phyloP scores from a whole-genome alignment of 2,113 vertebrate genomes.

The Lontra canadensis region DNA sequence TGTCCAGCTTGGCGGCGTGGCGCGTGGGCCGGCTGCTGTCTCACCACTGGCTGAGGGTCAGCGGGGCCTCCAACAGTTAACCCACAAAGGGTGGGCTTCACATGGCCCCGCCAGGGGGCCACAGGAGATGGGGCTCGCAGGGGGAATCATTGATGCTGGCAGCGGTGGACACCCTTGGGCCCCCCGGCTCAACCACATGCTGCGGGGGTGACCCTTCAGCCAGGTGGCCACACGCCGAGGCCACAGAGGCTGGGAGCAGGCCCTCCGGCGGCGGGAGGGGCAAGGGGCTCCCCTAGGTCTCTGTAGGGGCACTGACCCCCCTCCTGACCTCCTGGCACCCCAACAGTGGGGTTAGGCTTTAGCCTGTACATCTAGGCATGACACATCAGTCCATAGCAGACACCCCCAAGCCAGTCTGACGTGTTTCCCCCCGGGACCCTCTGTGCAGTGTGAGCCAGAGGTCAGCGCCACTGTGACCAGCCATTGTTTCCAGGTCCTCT shows the following conservation, averaged over 20 bases:
- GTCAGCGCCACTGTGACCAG: not conserved
- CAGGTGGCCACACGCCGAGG: fast-evolving
- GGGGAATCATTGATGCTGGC: not conserved
- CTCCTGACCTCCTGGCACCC: not conserved
- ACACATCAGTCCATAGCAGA: not conserved
- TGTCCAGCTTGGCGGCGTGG: not conserved
- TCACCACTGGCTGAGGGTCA: not conserved
- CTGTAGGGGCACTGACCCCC: not conserved
- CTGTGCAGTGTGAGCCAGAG: fast-evolving
- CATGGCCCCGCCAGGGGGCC: not conserved
- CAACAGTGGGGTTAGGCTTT: not conserved
- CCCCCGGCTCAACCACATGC: not conserved
- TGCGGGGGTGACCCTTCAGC: not conserved
- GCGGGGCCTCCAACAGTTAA: not conserved
- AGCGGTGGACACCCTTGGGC: not conserved
- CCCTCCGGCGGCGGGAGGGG: not conserved
- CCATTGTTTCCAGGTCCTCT: not conserved
- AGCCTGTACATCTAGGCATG: fast-evolving
- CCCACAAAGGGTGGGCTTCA: not conserved
- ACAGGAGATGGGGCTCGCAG: not conserved
- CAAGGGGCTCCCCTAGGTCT: not conserved
- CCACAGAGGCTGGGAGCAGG: not conserved
- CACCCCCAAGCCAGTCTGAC: not conserved
- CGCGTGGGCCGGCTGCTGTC: fast-evolving
- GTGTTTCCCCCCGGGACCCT: not conserved